Base-by-base conservation (phyloP, 2,113 vertebrate species). In the Polyodon spathula region DNA sequence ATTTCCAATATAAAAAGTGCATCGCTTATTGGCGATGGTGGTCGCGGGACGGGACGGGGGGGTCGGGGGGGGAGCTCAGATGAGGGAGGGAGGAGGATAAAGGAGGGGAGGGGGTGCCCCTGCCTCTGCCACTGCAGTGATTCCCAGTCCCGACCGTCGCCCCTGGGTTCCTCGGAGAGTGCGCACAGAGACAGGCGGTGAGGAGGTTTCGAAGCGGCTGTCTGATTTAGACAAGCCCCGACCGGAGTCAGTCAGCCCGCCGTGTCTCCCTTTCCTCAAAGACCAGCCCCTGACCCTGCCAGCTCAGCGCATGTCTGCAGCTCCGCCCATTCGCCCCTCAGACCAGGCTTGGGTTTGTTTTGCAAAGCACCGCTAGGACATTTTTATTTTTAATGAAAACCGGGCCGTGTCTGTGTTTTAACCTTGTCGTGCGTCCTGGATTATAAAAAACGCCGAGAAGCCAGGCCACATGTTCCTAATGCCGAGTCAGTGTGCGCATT, bases 241-340 rank as follows among this genome's bases (percentile, higher is more conserved):
- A 84, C 78, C 74, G 68, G 78, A 81, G 80, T 75, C 83, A 80
- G 80, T 81, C n/a, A n/a, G n/a, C n/a, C n/a, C n/a, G n/a, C 84
- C 81, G 83, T 81, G 80, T 71, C 68, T 71, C 73, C 67, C 68
- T 71, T 65, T 56, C 63, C 48, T 38, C 60, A 68, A 81, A 76
- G 76, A 81, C 76, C 76, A 80, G 79, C 81, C 73, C 78, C 67
- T n/a, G 71, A 71, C 70, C 81, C 78, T 84, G 84, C 85, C 84
- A 86, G 81, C 84, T 86, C 85, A 86, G 83, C 83, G 83, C 84
- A 80, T 82, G 81, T 80, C 75, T 78, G 69, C 79, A 71, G 84
- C 84, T 82, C 85, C 83, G 54, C 62, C 56, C 56, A 37, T 58
- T 14, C 50, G 37, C 55, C 62, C 16, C n/a, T n/a, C n/a, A n/a